Base-by-base conservation (phyloP, 2,888 invertebrate genomes). In the Sarcophaga variegata region DNA sequence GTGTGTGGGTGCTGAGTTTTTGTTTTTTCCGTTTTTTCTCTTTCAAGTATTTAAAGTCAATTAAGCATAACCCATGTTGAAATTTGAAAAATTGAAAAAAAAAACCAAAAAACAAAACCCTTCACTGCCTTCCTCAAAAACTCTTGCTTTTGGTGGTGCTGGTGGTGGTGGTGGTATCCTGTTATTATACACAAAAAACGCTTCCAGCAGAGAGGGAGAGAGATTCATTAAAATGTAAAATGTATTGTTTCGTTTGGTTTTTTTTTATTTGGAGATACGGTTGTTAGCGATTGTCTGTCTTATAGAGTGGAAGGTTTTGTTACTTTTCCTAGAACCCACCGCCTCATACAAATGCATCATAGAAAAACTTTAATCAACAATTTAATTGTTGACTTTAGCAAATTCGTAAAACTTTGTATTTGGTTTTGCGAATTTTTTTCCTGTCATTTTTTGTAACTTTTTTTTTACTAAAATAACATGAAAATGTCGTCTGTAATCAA, bases 381-480 rank as follows among this genome's bases (percentile, higher is more conserved):
- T 88, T 88, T 85, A 88, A 88, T 88, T 88, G 88, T 87, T 88
- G 85, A 79, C 83, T 88, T 81, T 69, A 77, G 74, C 76, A 85
- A 88, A 86, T 77, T 79, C 60, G 66, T 12, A 67, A 63, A 60
- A 78, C 60, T 77, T 54, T 63, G 27, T 60, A 45, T 60, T 60
- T 49, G 2, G 2, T 25, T 47, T 76, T 63, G 10, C 17, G 54
- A 59, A 17, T 12, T 4, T 54, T 54, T 54, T 37, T 37, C 0
- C 37, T 37, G 37, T 37, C 4, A 54, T 12, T 14, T 54, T 54
- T 54, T 4, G 12, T 67, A n/a, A 37, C 27, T 69, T 20, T 66
- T 72, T 71, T 59, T 72, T 74, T 67, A 17, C 20, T 77, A 69
- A 69, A 80, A 63, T 66, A 81, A 86, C 86, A 86, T 86, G 81